phyloP scores from a whole-genome alignment of 2,797 vertebrate genomes.

The Gambelia wislizenii region DNA sequence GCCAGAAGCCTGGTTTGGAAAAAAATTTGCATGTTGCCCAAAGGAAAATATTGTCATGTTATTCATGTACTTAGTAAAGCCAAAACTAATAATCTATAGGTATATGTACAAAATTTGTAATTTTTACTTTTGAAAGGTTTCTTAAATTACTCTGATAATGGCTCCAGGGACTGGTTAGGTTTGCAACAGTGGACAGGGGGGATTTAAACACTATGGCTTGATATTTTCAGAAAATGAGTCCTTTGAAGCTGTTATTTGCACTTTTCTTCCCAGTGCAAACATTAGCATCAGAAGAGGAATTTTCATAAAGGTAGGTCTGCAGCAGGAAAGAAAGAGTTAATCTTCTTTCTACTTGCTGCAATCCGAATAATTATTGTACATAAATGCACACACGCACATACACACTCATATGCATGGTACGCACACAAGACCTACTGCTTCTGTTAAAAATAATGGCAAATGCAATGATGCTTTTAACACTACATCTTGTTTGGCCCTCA shows the following conservation, averaged over 20 bases:
- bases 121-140: not conserved
- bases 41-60: constrained; percentile 1
- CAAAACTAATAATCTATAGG: not conserved
- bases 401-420: not conserved
- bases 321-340: not conserved
- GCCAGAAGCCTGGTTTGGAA: constrained; percentile 21
- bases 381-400: not conserved
- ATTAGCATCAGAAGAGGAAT: not conserved
- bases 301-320: not conserved
- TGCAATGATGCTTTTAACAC: too few species aligned
- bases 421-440: not conserved
- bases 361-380: not conserved
- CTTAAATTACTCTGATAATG: not conserved
- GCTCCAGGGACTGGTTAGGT: not conserved
- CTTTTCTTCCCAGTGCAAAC: not conserved
- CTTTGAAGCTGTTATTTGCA: not conserved
- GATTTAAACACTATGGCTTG: not conserved
- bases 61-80: not conserved
- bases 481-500: not conserved
- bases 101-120: not conserved
- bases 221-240: not conserved
- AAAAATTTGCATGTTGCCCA: not conserved
- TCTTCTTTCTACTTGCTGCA: not conserved
- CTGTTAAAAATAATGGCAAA: not conserved
- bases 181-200: not conserved